Evolutionary conservation across 2,888 invertebrate genomes (phyloP).

Genomic region (Smittia aterrima): DNA sequence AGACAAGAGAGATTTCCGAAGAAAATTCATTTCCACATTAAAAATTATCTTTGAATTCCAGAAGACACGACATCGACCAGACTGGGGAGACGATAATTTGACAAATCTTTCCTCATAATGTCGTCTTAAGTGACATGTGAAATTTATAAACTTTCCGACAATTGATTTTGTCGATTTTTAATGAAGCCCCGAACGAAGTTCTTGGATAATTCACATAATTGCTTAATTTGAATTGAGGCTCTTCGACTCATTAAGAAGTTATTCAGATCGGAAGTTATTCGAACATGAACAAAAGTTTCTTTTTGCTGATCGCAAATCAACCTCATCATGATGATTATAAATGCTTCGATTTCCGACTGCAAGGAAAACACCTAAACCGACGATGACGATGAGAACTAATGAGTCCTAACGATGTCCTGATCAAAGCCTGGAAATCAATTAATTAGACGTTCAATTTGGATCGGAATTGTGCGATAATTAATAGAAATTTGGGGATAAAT

Average conservation of each 20-base stretch:
- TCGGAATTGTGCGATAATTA: not conserved
- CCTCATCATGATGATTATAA: not conserved
- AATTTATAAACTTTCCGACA: not conserved
- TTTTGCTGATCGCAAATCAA: too few relatives aligned
- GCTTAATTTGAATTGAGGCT: conserved; percentile 12
- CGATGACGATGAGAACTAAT: not conserved
- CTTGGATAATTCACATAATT: conserved; percentile 30
- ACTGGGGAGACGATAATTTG: not conserved
- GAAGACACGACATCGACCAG: too few relatives aligned
- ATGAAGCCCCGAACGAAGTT: not conserved
- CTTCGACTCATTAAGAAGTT: not conserved
- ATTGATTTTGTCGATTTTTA: not conserved
- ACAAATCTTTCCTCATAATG: not conserved
- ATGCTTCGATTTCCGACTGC: too few relatives aligned
- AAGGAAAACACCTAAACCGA: too few relatives aligned
- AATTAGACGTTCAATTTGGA: not conserved
- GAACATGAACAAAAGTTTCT: not conserved
- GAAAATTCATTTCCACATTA: too few relatives aligned
- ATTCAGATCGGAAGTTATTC: not conserved
- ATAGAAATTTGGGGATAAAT: not conserved
- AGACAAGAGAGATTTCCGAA: too few relatives aligned
- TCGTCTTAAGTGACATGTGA: not conserved
- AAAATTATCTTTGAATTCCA: too few relatives aligned
- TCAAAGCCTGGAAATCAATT: not conserved
- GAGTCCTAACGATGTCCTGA: not conserved